Percentiles rank a stretch among this genome's conserved stretches.
phyloP scores from a whole-genome alignment of 2,113 vertebrate species.

The Ceuthmochares aereus region DNA sequence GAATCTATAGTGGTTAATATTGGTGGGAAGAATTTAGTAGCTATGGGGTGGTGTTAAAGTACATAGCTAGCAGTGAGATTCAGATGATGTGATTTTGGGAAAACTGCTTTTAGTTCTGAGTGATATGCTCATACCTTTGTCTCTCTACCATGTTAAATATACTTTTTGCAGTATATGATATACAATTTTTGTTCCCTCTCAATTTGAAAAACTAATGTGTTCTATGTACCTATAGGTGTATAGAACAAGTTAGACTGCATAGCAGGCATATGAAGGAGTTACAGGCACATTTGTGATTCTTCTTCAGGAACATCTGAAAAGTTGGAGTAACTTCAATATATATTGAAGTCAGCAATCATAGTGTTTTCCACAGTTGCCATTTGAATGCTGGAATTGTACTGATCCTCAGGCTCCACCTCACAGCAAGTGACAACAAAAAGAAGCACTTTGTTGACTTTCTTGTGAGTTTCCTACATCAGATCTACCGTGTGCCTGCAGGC shows the following conservation, averaged over 20 bases:
- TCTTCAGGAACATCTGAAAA: background rate
- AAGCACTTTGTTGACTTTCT: background rate
- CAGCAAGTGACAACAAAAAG: background rate
- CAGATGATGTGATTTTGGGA: slow-evolving; percentile 25
- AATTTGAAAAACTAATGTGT: background rate
- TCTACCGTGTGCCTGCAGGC: background rate
- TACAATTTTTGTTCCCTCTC: background rate
- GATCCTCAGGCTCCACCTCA: background rate
- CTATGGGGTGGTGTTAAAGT: background rate
- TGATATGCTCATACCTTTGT: background rate
- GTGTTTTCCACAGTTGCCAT: background rate
- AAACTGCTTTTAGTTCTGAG: slow-evolving; percentile 5
- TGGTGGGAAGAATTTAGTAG: background rate
- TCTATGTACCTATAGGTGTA: background rate
- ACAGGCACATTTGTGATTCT: background rate
- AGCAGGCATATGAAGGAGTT: too few species aligned
- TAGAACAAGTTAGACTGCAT: slow-evolving; percentile 12
- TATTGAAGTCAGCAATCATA: background rate
- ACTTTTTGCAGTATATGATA: background rate
- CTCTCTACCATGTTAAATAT: background rate
- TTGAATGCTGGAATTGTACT: background rate
- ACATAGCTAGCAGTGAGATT: background rate
- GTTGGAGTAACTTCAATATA: background rate
- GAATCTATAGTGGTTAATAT: slow-evolving; percentile 15
- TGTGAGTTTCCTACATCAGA: background rate